phyloP scores from a whole-genome alignment of 2,888 invertebrate species.

The Agonum fuliginosum region DNA sequence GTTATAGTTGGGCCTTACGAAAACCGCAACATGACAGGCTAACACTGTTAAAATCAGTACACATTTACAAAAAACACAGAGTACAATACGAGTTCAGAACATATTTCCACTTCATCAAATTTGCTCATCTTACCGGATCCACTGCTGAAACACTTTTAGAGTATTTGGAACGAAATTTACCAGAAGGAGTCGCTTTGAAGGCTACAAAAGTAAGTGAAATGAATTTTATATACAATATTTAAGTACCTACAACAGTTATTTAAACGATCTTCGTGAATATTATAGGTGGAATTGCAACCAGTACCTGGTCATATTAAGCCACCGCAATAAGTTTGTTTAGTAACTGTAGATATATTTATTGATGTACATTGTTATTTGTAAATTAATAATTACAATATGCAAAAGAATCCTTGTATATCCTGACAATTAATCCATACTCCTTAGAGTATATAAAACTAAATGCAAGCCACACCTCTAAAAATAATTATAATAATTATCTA shows the following conservation, averaged over 20 bases:
- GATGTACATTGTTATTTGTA: conserved; percentile 22
- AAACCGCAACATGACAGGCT: conserved; percentile 85
- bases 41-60: conserved; percentile 90
- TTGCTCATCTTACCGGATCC: conserved; percentile 92
- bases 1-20: conserved; percentile 82
- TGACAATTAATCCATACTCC: too few species aligned
- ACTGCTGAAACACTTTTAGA: conserved; percentile 97
- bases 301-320: conserved; percentile 58
- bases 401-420: neutral
- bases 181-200: conserved; percentile 97
- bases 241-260: neutral
- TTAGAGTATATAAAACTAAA: too few species aligned
- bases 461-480: too few species aligned
- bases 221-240: neutral
- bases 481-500: neutral
- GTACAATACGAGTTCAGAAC: conserved; percentile 98
- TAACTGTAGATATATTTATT: conserved; percentile 9
- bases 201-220: conserved; percentile 80
- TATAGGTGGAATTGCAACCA: conserved; percentile 58
- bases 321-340: conserved; percentile 13
- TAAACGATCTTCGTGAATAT: conserved; percentile 8
- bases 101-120: conserved; percentile 88
- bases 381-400: conserved; percentile 12
- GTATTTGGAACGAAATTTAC: conserved; percentile 96
- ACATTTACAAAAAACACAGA: conserved; percentile 93